Base-by-base conservation (phyloP, 2,113 vertebrate species). In the Canis aureus region DNA sequence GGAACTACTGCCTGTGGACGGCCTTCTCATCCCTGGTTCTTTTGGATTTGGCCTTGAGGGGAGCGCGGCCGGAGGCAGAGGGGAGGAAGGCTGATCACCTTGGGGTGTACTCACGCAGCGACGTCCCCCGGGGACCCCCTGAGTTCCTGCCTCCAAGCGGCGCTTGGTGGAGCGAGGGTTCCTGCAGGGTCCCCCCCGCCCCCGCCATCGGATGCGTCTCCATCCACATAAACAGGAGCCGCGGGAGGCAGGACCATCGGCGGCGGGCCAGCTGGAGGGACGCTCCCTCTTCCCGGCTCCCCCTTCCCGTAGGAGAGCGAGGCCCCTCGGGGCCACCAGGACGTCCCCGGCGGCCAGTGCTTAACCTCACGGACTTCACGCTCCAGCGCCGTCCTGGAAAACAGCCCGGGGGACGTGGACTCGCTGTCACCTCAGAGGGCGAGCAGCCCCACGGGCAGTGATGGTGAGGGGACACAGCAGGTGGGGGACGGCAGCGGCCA, bases 1-100 rank as follows among this genome's bases (percentile, higher is more conserved):
- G 74, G 3, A 8, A 16, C 11, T 2, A 0, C 32, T 13, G 16
- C 29, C 6, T 1, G 5, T 1, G 20, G 10, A 5, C 49, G 5
- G 11, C 38, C 22, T 9, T 19, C 76, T n/a, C 35, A 3, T 49
- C 11, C 12, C 5, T 1, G 13, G 32, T 12, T 8, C 3, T 43
- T 92, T 73, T 55, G 49, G 90, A 11, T 66, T 57, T 83, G 2
- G 11, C 27, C 8, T 53, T 4, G 20, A 7, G 22, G 29, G 25
- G 74, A 73, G 43, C 19, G 10, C n/a, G 1, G 23, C 1, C 2
- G 0, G 64, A 5, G 23, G 8, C 43, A 29, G 76, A 16, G 9
- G 57, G 23, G 23, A 43, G 35, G 8, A 32, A 38, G 27, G 7
- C 53, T 22, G n/a, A 1, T 8, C 55, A 23, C 17, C 38, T 12